Base-by-base conservation (phyloP, 2,888 invertebrate genomes). In the Phyto melanocephala region DNA sequence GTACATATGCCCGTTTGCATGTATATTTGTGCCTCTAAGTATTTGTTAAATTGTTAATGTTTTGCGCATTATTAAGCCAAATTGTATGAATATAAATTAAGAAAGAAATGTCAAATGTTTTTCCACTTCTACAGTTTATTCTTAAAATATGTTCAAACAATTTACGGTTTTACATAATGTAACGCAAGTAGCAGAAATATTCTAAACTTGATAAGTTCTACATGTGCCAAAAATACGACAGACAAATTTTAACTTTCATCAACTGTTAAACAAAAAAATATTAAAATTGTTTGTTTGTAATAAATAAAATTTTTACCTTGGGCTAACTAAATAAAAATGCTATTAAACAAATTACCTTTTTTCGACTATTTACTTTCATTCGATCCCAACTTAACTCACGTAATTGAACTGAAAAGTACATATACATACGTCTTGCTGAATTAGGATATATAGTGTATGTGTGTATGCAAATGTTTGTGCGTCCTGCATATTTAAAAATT, bases 21-120 rank as follows among this genome's bases (percentile, higher is more conserved):
- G 1, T 50, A 7, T 17, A 1, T 65, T 20, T 35, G 35, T 35
- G 7, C 40, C 40, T 22, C 40, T 7, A 47, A 63, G 35, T 42
- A 42, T n/a, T 67, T 35, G 42, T 17, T 65, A 28, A 35, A 47
- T 47, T 45, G 45, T 33, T n/a, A 50, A 75, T 65, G 56, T 40
- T 74, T 47, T 17, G 40, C 71, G 17, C 60, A 72, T 52, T 60
- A 62, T 62, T 60, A 60, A 52, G 40, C 42, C 52, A 54, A 74
- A 42, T 28, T 52, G 15, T 20, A 5, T 56, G 45, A 56, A 33
- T 70, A 28, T 28, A 28, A 28, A 28, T 28, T 28, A 28, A 28
- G 6, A 28, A 28, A 17, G 1, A 45, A 45, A 40, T 5, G 11
- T 40, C 5, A n/a, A 17, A 20, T 45, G 10, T 1, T 45, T 10